Percentiles rank a stretch among this genome's conserved stretches.
These are phyloP conservation scores for Acleris emargana DNA, from an alignment of 2,888 invertebrate species.

Conservation along the genomic window DNA sequence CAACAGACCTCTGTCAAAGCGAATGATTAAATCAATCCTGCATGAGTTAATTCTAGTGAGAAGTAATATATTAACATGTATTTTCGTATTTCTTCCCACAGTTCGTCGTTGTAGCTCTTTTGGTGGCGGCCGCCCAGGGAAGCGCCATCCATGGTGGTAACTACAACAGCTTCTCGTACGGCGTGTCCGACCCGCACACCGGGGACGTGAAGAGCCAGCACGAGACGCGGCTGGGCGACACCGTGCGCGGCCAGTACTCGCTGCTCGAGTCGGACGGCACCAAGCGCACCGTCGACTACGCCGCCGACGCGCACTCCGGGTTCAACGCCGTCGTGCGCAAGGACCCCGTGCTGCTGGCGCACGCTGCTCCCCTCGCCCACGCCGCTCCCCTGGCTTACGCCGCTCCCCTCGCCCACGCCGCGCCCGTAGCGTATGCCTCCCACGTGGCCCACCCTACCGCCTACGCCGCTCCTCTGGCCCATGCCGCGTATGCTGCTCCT, in stretches of 20 bases:
- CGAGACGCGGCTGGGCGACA: constrained; percentile 77
- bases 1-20: no score
- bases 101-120: constrained; percentile 40
- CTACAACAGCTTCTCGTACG: constrained; percentile 42
- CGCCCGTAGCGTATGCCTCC: constrained; percentile 46
- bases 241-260: constrained; percentile 59
- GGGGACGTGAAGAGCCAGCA: constrained; percentile 57
- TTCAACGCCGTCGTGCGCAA: constrained; percentile 44
- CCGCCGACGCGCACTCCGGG: constrained; percentile 42
- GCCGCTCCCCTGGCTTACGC: constrained; percentile 42
- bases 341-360: constrained; percentile 35
- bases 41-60: no score
- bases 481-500: constrained; percentile 31
- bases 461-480: constrained; percentile 35
- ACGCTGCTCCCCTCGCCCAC: constrained; percentile 36
- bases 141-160: constrained; percentile 40
- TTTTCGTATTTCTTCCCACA: constrained; percentile 57
- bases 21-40: no score
- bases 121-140: constrained; percentile 40
- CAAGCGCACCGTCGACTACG: constrained; percentile 74
- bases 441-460: constrained; percentile 35
- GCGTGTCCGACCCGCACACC: constrained; percentile 42
- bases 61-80: background rate
- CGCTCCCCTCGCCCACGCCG: constrained; percentile 42
- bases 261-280: constrained; percentile 77